These are phyloP conservation scores for cattle (Bos taurus) DNA, from an alignment of 2,113 vertebrate genomes.

Conservation along the genomic window DNA sequence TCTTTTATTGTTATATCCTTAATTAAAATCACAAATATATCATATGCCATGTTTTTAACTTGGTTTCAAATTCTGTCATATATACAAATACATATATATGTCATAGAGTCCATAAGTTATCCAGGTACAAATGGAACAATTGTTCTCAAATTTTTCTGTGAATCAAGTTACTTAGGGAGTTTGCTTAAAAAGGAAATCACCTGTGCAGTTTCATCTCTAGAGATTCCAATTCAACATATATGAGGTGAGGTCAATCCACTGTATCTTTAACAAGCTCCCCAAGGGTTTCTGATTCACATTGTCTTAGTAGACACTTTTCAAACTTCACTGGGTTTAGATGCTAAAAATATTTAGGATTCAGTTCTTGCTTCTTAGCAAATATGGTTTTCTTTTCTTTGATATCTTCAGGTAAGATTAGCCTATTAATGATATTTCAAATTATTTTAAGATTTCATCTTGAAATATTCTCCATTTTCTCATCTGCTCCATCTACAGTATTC, in stretches of 20 bases:
- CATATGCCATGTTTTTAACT: background rate
- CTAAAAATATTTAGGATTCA: slow-evolving; percentile 17
- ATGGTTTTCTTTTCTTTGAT: background rate
- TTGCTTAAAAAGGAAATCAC: background rate
- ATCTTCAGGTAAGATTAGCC: background rate
- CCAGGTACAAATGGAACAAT: background rate
- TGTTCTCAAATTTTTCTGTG: background rate
- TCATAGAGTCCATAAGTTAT: background rate
- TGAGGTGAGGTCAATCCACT: background rate
- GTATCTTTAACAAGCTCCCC: slow-evolving; percentile 57
- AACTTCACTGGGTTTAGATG: background rate
- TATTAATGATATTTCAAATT: background rate
- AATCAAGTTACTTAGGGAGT: background rate
- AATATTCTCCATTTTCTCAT: background rate
- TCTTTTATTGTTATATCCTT: background rate
- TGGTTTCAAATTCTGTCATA: background rate
- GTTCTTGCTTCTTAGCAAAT: background rate
- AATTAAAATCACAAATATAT: background rate
- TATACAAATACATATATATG: background rate
- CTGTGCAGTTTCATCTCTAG: background rate
- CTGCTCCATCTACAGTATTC: background rate
- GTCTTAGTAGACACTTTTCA: background rate
- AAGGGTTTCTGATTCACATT: background rate
- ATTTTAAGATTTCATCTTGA: background rate
- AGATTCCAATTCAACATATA: background rate